Base-by-base conservation (phyloP, 2,797 vertebrate species). In the Fundulus diaphanus region DNA sequence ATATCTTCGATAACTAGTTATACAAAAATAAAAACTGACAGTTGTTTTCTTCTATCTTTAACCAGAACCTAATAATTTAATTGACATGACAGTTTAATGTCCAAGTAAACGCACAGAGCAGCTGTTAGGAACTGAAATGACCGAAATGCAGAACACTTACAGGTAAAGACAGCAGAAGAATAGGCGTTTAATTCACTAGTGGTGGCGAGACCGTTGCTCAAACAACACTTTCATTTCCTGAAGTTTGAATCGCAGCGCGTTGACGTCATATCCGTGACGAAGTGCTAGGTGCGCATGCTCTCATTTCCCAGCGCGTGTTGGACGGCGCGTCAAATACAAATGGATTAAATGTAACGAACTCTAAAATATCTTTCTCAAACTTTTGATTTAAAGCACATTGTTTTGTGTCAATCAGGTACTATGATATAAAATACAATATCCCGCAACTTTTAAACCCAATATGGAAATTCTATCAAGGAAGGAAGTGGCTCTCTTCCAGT, bases 161-260 rank as follows among this genome's bases (percentile, higher is more conserved):
- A 27, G 5, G 13, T 1, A 5, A 49, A 49, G 5, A 52, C 0
- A 31, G 29, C 0, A 1, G 33, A 9, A 63, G 51, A 16, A 57
- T 52, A 35, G 18, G 22, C 29, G 2, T 40, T 40, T 12, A 70
- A 66, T 70, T 4, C 1, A 6, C 18, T 1, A 54, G 74, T 0
- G 13, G 24, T 65, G 51, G 51, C 33, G 75, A 76, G 59, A 79
- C 85, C 73, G 85, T 87, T 88, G 77, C 35, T 70, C 1, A 40
- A 52, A 66, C 69, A 13, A 69, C 76, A 70, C 73, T 85, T 89
- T 89, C 84, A 73, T 84, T 94, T 93, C 92, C 91, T 91, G 75
- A 85, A 91, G 83, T 94, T 94, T 94, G 93, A 94, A 94, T 92
- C 82, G n/a, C 57, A 68, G 88, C 91, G 91, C 89, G 80, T 6